Evolutionary conservation across 2,888 invertebrate species (phyloP).

Genomic region (Limnephilus auricula): DNA sequence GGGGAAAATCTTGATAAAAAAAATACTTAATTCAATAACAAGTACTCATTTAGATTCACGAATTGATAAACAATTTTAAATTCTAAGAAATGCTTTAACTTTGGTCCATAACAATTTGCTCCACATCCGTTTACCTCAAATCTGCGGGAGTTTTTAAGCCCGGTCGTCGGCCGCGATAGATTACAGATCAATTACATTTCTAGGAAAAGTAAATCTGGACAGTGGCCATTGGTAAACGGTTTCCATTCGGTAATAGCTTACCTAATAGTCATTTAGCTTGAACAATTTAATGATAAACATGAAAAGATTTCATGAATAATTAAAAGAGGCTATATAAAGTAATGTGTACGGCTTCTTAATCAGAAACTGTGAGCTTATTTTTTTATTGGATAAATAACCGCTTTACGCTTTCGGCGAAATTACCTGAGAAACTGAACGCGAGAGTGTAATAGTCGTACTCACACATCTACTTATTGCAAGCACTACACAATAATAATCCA

Average conservation of each 20-base stretch:
- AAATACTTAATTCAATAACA: no score
- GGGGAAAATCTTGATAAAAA: no score
- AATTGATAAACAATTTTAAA: neutral
- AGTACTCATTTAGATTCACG: neutral
- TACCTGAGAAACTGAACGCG: no score
- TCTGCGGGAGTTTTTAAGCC: neutral
- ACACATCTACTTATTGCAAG: no score
- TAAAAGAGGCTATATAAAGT: neutral
- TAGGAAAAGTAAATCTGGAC: neutral
- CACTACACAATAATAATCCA: no score
- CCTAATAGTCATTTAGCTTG: neutral
- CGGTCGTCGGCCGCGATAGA: neutral
- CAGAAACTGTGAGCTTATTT: neutral
- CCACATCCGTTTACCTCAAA: constrained; percentile 23
- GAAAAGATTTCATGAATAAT: neutral
- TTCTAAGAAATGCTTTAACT: constrained; percentile 2
- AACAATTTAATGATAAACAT: neutral
- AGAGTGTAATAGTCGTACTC: no score
- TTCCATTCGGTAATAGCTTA: neutral
- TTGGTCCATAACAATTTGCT: neutral
- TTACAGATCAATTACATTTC: neutral
- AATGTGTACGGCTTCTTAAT: neutral
- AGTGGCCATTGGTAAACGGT: neutral
- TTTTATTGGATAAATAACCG: neutral
- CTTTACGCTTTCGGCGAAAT: neutral